Evolutionary conservation across 2,113 vertebrate genomes (phyloP).

Genomic region (Phylloscopus whistleri): DNA sequence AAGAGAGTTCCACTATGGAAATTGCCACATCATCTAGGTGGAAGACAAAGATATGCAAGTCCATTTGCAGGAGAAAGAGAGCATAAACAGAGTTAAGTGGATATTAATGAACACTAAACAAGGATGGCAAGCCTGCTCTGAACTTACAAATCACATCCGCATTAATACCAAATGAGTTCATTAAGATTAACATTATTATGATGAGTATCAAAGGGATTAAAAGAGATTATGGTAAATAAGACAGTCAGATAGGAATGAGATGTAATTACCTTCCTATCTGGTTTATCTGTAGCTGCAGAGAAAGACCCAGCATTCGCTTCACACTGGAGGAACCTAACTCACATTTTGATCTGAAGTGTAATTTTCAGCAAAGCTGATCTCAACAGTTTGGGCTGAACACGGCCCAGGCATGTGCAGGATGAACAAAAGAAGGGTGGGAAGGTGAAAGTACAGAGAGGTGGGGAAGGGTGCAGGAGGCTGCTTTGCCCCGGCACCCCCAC

Average conservation of each 20-base stretch:
- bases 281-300: conserved; percentile 49
- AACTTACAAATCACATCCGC: conserved; percentile 69
- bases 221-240: conserved; percentile 69
- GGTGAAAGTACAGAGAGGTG: neutral
- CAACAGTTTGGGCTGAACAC: conserved; percentile 19
- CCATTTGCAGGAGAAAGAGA: conserved; percentile 26
- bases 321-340: conserved; percentile 25
- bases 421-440: conserved; percentile 37
- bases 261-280: conserved; percentile 38
- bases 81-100: conserved; percentile 35
- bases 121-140: conserved; percentile 43
- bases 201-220: conserved; percentile 74
- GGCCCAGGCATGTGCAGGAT: conserved; percentile 31
- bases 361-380: conserved; percentile 50
- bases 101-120: conserved; percentile 59
- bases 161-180: conserved; percentile 71
- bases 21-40: conserved; percentile 24
- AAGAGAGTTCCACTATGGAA: conserved; percentile 2
- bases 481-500: neutral
- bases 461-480: neutral
- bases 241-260: conserved; percentile 55
- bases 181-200: conserved; percentile 76
- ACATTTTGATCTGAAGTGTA: conserved; percentile 5
- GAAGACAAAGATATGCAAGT: neutral
- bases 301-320: conserved; percentile 21